phyloP scores from a whole-genome alignment of 2,113 vertebrate genomes.

The Pyxicephalus adspersus region DNA sequence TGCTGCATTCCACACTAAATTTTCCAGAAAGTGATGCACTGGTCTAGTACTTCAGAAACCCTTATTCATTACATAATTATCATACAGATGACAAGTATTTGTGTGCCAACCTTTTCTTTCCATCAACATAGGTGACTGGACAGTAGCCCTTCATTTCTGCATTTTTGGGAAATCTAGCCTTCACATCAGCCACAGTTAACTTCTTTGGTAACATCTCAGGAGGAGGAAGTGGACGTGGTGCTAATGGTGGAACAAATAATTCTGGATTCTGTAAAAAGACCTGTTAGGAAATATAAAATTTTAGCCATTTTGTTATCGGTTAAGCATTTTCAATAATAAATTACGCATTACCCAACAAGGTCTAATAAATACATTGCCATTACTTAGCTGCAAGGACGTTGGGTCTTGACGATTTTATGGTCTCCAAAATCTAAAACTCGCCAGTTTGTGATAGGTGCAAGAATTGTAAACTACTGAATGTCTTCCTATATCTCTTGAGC shows the following conservation, averaged over 20 bases:
- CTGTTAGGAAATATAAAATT: constrained; percentile 67
- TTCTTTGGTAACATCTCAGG: constrained; percentile 77
- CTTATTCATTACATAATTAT: neutral
- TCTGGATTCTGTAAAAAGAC: constrained; percentile 84
- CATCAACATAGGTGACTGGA: constrained; percentile 89
- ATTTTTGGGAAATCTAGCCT: constrained; percentile 77
- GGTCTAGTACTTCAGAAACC: too few relatives aligned
- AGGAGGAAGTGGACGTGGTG: constrained; percentile 78
- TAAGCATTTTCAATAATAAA: neutral
- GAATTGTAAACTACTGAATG: too few relatives aligned
- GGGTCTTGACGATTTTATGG: neutral
- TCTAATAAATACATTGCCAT: neutral
- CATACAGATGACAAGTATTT: neutral
- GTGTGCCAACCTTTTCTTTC: constrained; percentile 82
- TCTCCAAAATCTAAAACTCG: too few relatives aligned
- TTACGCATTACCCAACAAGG: neutral
- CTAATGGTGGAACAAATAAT: constrained; percentile 79
- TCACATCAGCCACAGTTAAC: constrained; percentile 77
- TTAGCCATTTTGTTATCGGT: neutral
- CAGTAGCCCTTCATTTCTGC: constrained; percentile 90
- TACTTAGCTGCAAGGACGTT: neutral
- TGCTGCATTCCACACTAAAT: too few relatives aligned
- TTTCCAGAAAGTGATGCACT: too few relatives aligned
- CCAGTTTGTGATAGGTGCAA: too few relatives aligned
- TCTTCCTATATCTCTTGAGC: too few relatives aligned